Base-by-base conservation (phyloP, 2,113 vertebrate species). In the Ondatra zibethicus region DNA sequence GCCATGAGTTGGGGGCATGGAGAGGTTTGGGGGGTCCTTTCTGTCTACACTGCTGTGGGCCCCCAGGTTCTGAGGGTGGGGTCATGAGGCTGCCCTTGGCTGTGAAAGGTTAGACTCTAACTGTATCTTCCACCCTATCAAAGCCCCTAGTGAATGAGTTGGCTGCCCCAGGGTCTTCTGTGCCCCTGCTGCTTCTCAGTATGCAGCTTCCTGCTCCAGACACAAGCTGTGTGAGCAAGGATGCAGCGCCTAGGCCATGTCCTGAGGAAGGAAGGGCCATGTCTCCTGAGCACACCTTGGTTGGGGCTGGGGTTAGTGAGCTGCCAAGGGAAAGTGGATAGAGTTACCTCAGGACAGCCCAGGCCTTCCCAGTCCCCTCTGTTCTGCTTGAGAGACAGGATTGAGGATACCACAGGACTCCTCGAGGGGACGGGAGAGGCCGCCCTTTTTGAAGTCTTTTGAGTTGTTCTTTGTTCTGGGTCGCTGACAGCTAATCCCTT, bases 141-240 rank as follows among this genome's bases (percentile, higher is more conserved):
- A 65, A 87, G 47, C 10, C 23, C 86, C 77, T 33, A 61, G 72
- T 61, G 61, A n/a, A 5, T 80, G 55, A 92, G 9, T 6, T 11
- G 86, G 50, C 58, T 9, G 16, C 36, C 31, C 1, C 0, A 5
- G 33, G 3, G 7, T 23, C 50, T 29, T 0, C 89, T 39, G 50
- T 11, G 0, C 5, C 12, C 14, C 33, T 4, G 17, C 6, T 25
- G 10, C 13, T 5, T 27, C 36, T 16, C 55, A 1, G 1, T 5
- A 2, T 1, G 7, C 27, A 61, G 45, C 36, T 45, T 33, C 68
- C 73, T 78, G n/a, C 50, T 29, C 12, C 27, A n/a, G 72, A 27
- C 31, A 14, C 42, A 0, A 12, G 45, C 50, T 45, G 72, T 84
- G 0, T 66, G 27, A 31, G 82, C 39, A 75, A 42, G 27, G 3